Evolutionary conservation across 2,888 invertebrate species (phyloP), one percentile per base, ranked within the genome.

Genomic region (Erebia epiphron): DNA sequence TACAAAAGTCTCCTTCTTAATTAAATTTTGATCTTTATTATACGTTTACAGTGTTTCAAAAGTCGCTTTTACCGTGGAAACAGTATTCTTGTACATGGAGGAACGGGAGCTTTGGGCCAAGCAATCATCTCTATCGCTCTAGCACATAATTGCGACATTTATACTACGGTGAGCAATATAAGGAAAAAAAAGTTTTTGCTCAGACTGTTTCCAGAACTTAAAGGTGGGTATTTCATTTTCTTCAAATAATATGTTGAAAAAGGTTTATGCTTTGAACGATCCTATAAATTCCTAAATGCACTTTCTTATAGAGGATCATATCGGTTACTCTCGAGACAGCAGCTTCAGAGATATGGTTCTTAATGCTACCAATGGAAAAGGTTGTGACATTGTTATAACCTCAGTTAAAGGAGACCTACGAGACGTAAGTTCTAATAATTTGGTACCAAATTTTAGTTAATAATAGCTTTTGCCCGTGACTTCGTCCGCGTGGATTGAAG

Each of bases 31-130:
- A 13, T 13, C 60, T 18, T 13, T 52, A 56, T 46, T 70, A 56
- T n/a, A 46, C 46, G 70, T 67, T 73, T 74, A 14, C 68, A 86
- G 86, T 68, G 63, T 9, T 72, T 83, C 9, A 83, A 80, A 62
- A 60, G 66, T 1, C 43, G 73, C 11, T 68, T 82, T 2, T 21
- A 16, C 3, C 70, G 64, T 3, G 77, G 77, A 0, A 76, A 73
- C 70, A 75, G 50, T 0, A 64, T 88, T 0, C 73, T 89, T 0
- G 81, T 91, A 0, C 88, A 89, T 57, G 87, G 88, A 1, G 90
- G 86, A 0, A 75, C 87, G 0, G 90, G 90, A 0, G 89, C 87
- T 0, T 66, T 90, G 2, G 90, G 89, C 0, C 90, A 90, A 74
- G 90, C 91, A 0, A 73, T 80, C 0, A 86, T 90, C 35, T 77